Conservation (phyloP, 2,888 invertebrate species). For the Ernsta delagoae region DNA sequence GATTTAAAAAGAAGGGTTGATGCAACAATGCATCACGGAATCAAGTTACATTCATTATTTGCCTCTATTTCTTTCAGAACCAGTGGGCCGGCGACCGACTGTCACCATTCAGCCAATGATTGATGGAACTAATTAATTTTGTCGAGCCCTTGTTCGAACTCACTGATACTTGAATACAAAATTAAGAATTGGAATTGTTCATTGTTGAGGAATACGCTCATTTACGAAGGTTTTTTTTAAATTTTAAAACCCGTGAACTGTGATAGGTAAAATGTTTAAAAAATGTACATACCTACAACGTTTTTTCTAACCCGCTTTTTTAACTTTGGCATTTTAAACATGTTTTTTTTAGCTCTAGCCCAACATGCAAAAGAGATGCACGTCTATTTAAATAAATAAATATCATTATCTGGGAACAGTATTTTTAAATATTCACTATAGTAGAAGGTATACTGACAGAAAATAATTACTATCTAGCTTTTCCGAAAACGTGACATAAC, state of each 20-base stretch:
- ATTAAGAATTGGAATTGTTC: conserved; percentile 58
- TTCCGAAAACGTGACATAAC: too few relatives aligned
- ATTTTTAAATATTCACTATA: too few relatives aligned
- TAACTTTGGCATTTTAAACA: neutral
- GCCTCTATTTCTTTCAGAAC: conserved; percentile 61
- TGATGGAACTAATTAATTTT: conserved; percentile 84
- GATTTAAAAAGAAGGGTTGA: conserved; percentile 67
- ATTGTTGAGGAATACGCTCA: conserved; percentile 52
- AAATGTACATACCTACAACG: neutral
- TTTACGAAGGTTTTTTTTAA: conserved; percentile 59
- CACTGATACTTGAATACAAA: conserved; percentile 68
- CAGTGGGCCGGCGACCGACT: conserved; percentile 68
- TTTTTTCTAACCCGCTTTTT: neutral
- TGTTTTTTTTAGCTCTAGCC: too few relatives aligned
- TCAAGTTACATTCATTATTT: conserved; percentile 76
- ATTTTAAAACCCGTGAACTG: conserved; percentile 47
- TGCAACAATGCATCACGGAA: conserved; percentile 68
- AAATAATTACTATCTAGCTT: too few relatives aligned
- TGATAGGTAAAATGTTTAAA: conserved; percentile 10
- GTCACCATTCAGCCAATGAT: conserved; percentile 76
- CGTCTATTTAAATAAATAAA: too few relatives aligned
- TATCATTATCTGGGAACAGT: too few relatives aligned
- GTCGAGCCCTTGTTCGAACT: conserved; percentile 66
- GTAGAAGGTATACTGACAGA: too few relatives aligned
- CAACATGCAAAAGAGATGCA: neutral